A percentile compares a stretch with the other conserved stretches of the same genome.
Evolutionary conservation across 2,113 vertebrate species (phyloP).

Genomic region (Bothrops jararaca): DNA sequence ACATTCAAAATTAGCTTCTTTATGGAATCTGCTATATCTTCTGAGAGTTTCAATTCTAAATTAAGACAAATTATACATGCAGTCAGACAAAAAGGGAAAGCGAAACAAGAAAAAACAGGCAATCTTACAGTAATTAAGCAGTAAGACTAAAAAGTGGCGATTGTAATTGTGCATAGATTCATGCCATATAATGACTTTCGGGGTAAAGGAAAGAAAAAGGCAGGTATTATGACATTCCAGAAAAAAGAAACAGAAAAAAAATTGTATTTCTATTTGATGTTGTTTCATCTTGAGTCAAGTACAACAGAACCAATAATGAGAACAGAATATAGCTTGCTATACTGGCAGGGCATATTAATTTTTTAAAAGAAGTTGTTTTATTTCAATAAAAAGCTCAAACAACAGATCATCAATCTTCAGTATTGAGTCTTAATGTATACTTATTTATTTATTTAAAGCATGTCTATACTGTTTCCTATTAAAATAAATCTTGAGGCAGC

Average conservation of each 20-base stretch:
- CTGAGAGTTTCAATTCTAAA: neutral
- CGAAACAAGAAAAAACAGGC: neutral
- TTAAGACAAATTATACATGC: neutral
- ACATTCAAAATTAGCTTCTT: neutral
- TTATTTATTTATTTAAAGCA: neutral
- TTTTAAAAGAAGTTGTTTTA: neutral
- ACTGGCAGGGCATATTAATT: neutral
- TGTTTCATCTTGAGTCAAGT: neutral
- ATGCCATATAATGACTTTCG: neutral
- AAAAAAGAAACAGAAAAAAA: neutral
- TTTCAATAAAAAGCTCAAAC: neutral
- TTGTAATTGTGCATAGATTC: neutral
- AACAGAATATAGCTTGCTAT: neutral
- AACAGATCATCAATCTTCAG: neutral
- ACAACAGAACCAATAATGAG: neutral
- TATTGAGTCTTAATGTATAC: neutral
- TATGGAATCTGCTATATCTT: neutral
- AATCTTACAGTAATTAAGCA: constrained; percentile 1
- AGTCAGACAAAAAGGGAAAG: neutral
- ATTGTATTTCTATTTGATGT: neutral
- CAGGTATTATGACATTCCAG: neutral
- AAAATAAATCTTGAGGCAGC: neutral
- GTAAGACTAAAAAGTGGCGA: neutral
- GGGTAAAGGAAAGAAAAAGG: neutral
- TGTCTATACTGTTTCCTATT: neutral